phyloP scores from a whole-genome alignment of 2,797 vertebrate species.

The Ceryle rudis region DNA sequence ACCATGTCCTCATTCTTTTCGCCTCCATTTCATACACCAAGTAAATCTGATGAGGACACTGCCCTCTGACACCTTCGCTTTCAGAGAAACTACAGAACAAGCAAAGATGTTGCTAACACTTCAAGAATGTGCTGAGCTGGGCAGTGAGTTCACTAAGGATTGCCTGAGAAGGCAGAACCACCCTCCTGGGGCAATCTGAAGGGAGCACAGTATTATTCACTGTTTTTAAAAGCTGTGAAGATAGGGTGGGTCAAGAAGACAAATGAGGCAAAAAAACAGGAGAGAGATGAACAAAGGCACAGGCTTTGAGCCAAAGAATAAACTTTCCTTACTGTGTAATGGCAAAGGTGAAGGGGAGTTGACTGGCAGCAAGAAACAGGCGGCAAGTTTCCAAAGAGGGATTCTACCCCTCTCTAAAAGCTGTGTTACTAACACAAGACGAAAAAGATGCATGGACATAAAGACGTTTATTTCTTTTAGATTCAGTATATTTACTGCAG shows the following conservation, averaged over 20 bases:
- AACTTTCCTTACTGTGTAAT: constrained; percentile 17
- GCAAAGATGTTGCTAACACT: constrained; percentile 58
- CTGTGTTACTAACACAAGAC: accelerated
- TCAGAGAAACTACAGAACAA: constrained; percentile 50
- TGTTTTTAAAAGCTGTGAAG: constrained; percentile 30
- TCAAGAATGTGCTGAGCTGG: constrained; percentile 69
- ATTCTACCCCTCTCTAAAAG: background rate
- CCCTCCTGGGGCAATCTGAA: constrained; percentile 55
- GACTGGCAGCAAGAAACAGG: background rate
- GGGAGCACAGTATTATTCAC: constrained; percentile 20
- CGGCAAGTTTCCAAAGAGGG: background rate
- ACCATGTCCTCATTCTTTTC: background rate
- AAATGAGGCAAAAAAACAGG: constrained; percentile 26
- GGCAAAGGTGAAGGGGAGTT: constrained; percentile 40
- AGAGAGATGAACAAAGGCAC: constrained; percentile 31
- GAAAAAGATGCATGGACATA: background rate
- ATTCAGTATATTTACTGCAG: background rate
- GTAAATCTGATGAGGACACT: constrained; percentile 8
- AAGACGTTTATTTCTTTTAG: background rate
- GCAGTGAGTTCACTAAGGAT: constrained; percentile 44
- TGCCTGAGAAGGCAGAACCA: constrained; percentile 66
- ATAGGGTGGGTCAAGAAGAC: constrained; percentile 60
- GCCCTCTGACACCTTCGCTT: constrained; percentile 36
- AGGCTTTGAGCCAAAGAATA: constrained; percentile 48
- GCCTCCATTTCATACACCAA: background rate